phyloP scores from a whole-genome alignment of 1,140 invertebrate species.

The Lepidurus apus region DNA sequence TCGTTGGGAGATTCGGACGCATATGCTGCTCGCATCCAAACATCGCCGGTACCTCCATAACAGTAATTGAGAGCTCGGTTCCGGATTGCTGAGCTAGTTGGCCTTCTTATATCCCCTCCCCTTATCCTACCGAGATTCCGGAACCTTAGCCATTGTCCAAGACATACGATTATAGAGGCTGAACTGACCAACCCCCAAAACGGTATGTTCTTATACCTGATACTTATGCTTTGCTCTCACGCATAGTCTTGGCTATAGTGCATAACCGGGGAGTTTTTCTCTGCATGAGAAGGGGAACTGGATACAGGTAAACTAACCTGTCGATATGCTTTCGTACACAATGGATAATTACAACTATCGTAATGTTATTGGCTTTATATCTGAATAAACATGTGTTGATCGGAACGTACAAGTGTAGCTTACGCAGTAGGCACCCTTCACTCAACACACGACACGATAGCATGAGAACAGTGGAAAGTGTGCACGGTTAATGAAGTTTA shows the following conservation, averaged over 20 bases:
- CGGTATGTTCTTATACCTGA: background rate
- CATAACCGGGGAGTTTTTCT: background rate
- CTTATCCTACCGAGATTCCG: background rate
- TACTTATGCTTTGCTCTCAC: background rate
- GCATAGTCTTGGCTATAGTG: background rate
- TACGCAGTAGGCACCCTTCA: conserved; percentile 7
- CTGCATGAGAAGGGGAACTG: too few species aligned
- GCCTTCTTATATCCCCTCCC: background rate
- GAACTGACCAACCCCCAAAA: conserved; percentile 1
- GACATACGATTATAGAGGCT: background rate
- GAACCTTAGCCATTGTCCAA: background rate
- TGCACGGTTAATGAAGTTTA: background rate
- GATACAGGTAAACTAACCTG: too few species aligned
- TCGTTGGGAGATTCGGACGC: background rate
- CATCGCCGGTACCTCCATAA: background rate
- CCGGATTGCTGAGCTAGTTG: background rate
- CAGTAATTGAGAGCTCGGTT: conserved; percentile 15
- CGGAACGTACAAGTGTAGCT: background rate
- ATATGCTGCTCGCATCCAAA: conserved; percentile 10
- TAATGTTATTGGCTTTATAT: too few species aligned
- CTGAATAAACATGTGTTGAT: background rate
- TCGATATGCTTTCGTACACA: too few species aligned
- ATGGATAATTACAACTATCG: too few species aligned
- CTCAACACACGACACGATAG: background rate
- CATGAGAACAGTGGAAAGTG: background rate